These are phyloP conservation scores for Heteromurus nitidus DNA, from an alignment of 2,888 invertebrate genomes.

Conservation along the genomic window DNA sequence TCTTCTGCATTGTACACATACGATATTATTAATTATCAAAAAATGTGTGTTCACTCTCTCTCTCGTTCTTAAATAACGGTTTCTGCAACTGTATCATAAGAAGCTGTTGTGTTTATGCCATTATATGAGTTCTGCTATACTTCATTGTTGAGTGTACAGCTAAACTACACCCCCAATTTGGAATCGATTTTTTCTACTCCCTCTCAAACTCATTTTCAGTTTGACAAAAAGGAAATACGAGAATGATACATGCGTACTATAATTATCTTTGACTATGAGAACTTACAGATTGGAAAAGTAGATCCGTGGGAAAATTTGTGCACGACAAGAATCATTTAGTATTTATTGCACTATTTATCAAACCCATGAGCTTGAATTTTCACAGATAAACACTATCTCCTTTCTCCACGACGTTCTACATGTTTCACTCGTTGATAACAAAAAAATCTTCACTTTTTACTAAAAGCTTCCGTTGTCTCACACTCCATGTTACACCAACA, in stretches of 20 bases:
- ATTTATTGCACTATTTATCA: not conserved
- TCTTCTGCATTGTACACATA: constrained; percentile 12
- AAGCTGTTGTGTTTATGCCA: no score
- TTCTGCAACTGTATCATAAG: not conserved
- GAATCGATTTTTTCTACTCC: constrained; percentile 23
- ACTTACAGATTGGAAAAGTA: constrained; percentile 63
- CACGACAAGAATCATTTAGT: not conserved
- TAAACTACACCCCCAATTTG: constrained; percentile 21
- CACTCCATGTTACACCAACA: no score
- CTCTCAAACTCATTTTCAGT: no score
- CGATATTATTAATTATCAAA: constrained; percentile 49
- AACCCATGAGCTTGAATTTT: not conserved
- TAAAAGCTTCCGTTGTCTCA: no score
- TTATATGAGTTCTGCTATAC: no score
- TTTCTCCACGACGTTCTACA: constrained; percentile 5
- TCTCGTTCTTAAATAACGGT: constrained; percentile 50
- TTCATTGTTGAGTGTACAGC: no score
- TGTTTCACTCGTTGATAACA: no score
- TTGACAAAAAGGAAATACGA: not conserved
- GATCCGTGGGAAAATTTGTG: constrained; percentile 57
- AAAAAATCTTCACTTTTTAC: no score
- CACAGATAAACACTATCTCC: not conserved
- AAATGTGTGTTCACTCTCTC: constrained; percentile 56
- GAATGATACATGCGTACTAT: not conserved
- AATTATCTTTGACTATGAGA: constrained; percentile 42